Evolutionary conservation across 2,888 invertebrate species (phyloP).

Genomic region (Diabrotica balteata): DNA sequence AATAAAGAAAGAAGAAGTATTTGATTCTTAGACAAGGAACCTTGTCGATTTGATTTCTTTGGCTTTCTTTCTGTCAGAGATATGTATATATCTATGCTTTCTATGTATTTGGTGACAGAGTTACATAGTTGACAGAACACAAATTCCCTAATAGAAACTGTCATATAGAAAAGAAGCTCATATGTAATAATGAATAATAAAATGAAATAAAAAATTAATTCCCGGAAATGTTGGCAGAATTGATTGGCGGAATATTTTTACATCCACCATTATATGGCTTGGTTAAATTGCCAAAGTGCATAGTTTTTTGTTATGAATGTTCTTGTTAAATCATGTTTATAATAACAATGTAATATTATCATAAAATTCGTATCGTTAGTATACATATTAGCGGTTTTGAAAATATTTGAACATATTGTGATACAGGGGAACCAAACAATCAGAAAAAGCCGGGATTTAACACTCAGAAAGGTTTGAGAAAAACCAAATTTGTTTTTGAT

Average conservation of each 20-base stretch:
- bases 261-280: conserved; percentile 36
- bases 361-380: conserved; percentile 5
- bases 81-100: too few species aligned
- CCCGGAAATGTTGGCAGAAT: conserved; percentile 17
- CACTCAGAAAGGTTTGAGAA: conserved; percentile 28
- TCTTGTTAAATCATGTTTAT: conserved; percentile 12
- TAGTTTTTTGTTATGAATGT: conserved; percentile 19
- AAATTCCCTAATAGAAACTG: not conserved
- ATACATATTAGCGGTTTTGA: conserved; percentile 2
- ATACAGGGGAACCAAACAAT: conserved; percentile 40
- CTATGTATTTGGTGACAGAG: too few species aligned
- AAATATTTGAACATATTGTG: conserved; percentile 12
- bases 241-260: conserved; percentile 28
- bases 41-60: too few species aligned
- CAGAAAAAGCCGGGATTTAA: conserved; percentile 44
- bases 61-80: too few species aligned
- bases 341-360: conserved; percentile 9
- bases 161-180: conserved; percentile 1
- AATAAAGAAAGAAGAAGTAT: too few species aligned
- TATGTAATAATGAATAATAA: not conserved
- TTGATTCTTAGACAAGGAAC: too few species aligned
- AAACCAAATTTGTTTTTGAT: conserved; percentile 10
- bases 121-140: too few species aligned
- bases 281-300: conserved; percentile 24
- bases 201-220: not conserved